Conservation (phyloP, 2,113 vertebrate species). For the Otolemur garnettii region DNA sequence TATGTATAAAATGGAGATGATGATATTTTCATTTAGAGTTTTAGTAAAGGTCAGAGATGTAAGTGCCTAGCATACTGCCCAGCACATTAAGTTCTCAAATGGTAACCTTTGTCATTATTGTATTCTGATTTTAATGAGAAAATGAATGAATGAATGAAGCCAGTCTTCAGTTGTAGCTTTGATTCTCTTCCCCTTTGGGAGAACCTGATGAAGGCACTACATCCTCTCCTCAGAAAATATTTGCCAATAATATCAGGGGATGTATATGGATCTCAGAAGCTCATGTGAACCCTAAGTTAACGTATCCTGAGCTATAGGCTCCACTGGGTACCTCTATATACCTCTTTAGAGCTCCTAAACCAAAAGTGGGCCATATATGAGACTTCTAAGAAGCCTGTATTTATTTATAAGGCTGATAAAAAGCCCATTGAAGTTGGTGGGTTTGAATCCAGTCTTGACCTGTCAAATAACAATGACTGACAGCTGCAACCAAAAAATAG, state of each 20-base stretch:
- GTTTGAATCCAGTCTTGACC: too few species aligned
- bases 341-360: background rate
- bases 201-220: background rate
- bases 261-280: background rate
- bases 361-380: background rate
- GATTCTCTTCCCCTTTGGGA: background rate
- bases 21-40: background rate
- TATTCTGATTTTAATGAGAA: background rate
- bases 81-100: background rate
- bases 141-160: background rate
- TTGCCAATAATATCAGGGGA: conserved; percentile 3
- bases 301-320: background rate
- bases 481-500: too few species aligned
- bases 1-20: conserved; percentile 41
- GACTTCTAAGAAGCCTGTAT: background rate
- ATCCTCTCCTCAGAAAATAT: conserved; percentile 40
- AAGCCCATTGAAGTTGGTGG: too few species aligned
- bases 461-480: too few species aligned
- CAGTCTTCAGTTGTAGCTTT: background rate
- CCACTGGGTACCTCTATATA: background rate
- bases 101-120: background rate
- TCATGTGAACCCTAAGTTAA: background rate
- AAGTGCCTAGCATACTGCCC: background rate
- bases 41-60: background rate
- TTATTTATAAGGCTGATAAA: too few species aligned